These are phyloP conservation scores for Sturnus vulgaris DNA, from an alignment of 2,113 vertebrate species.

Conservation along the genomic window DNA sequence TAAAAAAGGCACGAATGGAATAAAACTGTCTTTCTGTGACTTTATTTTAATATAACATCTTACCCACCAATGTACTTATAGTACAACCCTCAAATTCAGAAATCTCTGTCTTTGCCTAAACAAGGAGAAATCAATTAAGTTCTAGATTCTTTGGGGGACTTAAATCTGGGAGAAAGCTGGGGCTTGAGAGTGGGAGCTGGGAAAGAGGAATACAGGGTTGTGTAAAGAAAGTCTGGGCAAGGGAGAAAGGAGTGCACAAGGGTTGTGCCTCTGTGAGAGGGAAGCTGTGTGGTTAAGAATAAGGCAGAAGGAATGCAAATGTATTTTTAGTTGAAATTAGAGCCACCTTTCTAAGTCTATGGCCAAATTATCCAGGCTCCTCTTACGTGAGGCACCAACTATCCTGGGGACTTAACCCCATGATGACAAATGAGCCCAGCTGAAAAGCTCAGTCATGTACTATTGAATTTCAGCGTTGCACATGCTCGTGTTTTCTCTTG, in stretches of 20 bases:
- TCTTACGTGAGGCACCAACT: background rate
- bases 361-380: background rate
- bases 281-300: background rate
- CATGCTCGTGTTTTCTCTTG: background rate
- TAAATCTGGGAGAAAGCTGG: background rate
- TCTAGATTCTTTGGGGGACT: background rate
- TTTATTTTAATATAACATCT: background rate
- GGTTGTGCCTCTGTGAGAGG: background rate
- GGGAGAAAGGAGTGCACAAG: background rate
- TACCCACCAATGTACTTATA: background rate
- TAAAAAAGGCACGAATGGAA: background rate
- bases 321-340: constrained; percentile 44
- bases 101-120: background rate
- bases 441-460: background rate
- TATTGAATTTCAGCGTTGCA: background rate
- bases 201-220: background rate
- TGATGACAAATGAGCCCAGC: background rate
- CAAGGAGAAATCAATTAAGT: background rate
- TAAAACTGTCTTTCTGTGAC: background rate
- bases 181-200: background rate
- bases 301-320: constrained; percentile 16
- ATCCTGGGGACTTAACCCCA: background rate
- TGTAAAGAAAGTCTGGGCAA: background rate
- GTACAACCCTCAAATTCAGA: background rate
- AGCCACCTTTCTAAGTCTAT: background rate